These are phyloP conservation scores for Lagorchestes hirsutus DNA, from an alignment of 2,797 vertebrate species.

Conservation along the genomic window DNA sequence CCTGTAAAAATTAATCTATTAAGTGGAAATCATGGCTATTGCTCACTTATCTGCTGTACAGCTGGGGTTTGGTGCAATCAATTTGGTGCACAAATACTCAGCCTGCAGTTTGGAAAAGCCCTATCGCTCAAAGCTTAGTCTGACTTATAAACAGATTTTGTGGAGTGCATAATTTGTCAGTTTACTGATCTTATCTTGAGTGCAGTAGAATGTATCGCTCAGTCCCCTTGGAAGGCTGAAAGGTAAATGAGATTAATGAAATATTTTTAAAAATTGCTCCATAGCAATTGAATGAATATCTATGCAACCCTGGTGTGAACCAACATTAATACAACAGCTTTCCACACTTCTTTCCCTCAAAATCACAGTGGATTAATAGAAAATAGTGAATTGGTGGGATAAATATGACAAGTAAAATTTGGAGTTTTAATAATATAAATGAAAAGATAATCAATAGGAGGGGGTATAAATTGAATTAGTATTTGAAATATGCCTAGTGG, in stretches of 20 bases:
- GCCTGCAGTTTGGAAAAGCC: not conserved
- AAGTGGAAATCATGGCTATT: not conserved
- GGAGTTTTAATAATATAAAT: not conserved
- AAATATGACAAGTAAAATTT: not conserved
- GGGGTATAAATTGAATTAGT: not conserved
- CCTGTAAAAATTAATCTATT: not conserved
- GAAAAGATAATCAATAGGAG: not conserved
- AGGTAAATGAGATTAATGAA: not conserved
- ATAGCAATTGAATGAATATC: not conserved
- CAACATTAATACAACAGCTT: not conserved
- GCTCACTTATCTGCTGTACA: not conserved
- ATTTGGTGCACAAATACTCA: not conserved
- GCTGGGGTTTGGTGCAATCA: not conserved
- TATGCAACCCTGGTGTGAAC: not conserved
- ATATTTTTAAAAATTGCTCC: no score
- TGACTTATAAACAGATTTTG: not conserved
- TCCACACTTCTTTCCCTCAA: not conserved
- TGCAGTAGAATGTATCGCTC: not conserved
- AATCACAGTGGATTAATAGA: not conserved
- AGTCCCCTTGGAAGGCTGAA: not conserved
- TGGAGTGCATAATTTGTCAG: not conserved
- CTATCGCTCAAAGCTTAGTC: not conserved
- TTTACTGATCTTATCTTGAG: not conserved
- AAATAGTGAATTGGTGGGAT: not conserved
- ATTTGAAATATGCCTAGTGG: not conserved